phyloP scores from a whole-genome alignment of 2,113 vertebrate genomes.

The Tragelaphus scriptus region DNA sequence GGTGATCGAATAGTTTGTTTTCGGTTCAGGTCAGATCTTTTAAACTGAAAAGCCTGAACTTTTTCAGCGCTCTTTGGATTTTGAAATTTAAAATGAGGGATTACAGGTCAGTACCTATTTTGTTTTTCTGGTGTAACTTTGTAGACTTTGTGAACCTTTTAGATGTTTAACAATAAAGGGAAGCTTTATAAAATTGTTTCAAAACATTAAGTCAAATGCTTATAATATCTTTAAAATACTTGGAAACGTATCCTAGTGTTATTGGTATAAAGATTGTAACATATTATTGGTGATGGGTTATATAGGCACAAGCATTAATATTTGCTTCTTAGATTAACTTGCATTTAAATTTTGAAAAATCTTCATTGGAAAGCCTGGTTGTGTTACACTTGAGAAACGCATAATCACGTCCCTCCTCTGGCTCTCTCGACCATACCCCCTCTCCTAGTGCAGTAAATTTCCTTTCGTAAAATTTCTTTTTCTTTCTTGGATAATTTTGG shows the following conservation, averaged over 20 bases:
- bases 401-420: not conserved
- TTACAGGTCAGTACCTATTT: not conserved
- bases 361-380: not conserved
- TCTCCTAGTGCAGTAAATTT: not conserved
- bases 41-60: not conserved
- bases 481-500: not conserved
- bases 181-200: constrained; percentile 12
- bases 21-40: not conserved
- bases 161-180: not conserved
- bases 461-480: not conserved
- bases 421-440: not conserved
- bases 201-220: not conserved
- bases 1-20: not conserved
- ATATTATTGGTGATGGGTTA: not conserved
- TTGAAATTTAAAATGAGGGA: not conserved
- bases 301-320: not conserved
- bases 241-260: not conserved
- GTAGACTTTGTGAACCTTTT: not conserved
- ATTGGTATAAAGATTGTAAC: not conserved
- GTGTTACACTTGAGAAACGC: not conserved
- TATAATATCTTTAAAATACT: not conserved
- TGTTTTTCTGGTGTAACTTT: constrained; percentile 1
- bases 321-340: not conserved
- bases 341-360: not conserved
- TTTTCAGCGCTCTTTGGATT: constrained; percentile 1